These are phyloP conservation scores for Cavia porcellus DNA, from an alignment of 2,113 vertebrate genomes.

Conservation along the genomic window DNA sequence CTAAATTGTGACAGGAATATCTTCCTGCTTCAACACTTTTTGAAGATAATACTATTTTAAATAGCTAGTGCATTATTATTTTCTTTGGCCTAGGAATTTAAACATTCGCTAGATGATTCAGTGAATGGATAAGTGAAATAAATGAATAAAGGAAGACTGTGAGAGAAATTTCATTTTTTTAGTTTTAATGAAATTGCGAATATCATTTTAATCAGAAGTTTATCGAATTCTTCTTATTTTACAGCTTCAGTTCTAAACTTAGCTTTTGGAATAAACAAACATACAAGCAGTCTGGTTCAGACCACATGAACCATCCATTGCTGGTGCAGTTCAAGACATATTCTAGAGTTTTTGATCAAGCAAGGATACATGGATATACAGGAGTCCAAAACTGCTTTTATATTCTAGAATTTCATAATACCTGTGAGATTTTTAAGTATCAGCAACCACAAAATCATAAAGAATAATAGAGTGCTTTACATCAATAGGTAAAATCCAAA, in stretches of 20 bases:
- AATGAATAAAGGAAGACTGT: not conserved
- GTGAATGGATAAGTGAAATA: not conserved
- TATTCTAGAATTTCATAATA: not conserved
- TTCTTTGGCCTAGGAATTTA: not conserved
- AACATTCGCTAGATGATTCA: not conserved
- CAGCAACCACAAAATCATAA: not conserved
- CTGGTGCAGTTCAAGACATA: not conserved
- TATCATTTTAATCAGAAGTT: not conserved
- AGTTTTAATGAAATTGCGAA: not conserved
- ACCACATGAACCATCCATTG: not conserved
- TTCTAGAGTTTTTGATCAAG: not conserved
- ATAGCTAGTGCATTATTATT: not conserved
- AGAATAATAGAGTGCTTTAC: not conserved
- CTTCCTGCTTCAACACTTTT: not conserved
- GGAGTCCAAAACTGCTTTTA: not conserved
- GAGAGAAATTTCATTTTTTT: not conserved
- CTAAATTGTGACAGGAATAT: constrained; percentile 51
- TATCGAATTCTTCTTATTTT: not conserved
- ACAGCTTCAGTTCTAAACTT: not conserved
- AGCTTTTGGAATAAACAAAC: not conserved
- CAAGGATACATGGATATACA: not conserved
- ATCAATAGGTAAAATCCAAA: not conserved
- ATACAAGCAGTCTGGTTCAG: not conserved
- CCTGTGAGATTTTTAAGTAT: not conserved
- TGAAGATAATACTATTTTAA: constrained; percentile 1